Evolutionary conservation across 1,140 invertebrate species (phyloP).

Genomic region (Diorhabda sublineata): DNA sequence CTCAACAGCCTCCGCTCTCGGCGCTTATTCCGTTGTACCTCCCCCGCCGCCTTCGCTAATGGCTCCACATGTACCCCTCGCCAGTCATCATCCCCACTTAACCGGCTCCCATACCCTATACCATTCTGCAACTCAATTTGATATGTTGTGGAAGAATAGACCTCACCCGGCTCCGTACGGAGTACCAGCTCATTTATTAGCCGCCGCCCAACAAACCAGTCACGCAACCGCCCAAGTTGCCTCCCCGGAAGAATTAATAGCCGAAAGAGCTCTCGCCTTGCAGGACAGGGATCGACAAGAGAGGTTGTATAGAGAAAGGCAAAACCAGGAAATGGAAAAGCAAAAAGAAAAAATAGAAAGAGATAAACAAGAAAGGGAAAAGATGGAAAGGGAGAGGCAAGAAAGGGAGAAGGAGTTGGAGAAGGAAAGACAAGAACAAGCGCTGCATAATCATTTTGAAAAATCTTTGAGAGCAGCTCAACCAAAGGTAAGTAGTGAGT

Average conservation of each 20-base stretch:
- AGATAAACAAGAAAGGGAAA: slow-evolving; percentile 47
- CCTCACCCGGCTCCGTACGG: slow-evolving; percentile 40
- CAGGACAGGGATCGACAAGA: slow-evolving; percentile 45
- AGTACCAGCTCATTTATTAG: slow-evolving; percentile 45
- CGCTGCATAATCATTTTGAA: slow-evolving; percentile 86
- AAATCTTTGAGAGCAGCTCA: slow-evolving; percentile 79
- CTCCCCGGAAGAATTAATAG: slow-evolving; percentile 53
- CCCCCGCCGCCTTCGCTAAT: slow-evolving; percentile 39
- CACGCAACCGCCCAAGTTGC: slow-evolving; percentile 30
- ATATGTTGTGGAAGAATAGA: slow-evolving; percentile 42
- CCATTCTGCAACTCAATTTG: slow-evolving; percentile 44
- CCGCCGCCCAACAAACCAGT: slow-evolving; percentile 45
- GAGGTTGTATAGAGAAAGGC: slow-evolving; percentile 50
- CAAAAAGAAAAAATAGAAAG: slow-evolving; percentile 53
- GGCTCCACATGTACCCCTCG: slow-evolving; percentile 40
- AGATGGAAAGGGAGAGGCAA: slow-evolving; percentile 52
- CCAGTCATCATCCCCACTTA: slow-evolving; percentile 47
- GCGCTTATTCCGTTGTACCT: slow-evolving; percentile 33
- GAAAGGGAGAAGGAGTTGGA: slow-evolving; percentile 55
- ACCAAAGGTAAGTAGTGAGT: slow-evolving; percentile 62
- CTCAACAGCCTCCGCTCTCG: slow-evolving; percentile 33
- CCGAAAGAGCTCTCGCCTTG: slow-evolving; percentile 49
- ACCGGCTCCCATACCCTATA: slow-evolving; percentile 50
- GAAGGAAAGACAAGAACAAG: slow-evolving; percentile 63
- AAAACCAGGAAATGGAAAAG: slow-evolving; percentile 61